These are phyloP conservation scores for Villa cingulata DNA, from an alignment of 2,888 invertebrate genomes.

Conservation along the genomic window DNA sequence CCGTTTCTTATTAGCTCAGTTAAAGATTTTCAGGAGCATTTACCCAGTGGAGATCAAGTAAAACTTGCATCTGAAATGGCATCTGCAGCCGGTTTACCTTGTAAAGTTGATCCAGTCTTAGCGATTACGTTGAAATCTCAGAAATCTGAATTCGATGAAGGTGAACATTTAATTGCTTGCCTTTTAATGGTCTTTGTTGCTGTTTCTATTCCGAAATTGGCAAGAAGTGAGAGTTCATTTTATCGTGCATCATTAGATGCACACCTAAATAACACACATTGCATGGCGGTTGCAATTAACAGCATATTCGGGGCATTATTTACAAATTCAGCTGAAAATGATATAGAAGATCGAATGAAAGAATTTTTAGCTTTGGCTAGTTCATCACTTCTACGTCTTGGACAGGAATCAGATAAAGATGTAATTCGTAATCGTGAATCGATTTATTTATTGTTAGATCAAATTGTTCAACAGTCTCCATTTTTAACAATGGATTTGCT, in stretches of 20 bases:
- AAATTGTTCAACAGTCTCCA: conserved; percentile 96
- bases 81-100: conserved; percentile 84
- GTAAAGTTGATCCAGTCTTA: conserved; percentile 90
- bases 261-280: conserved; percentile 98
- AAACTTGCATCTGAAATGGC: conserved; percentile 95
- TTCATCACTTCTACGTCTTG: conserved; percentile 83
- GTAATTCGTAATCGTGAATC: conserved; percentile 89
- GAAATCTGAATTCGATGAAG: conserved; percentile 75
- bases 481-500: conserved; percentile 97
- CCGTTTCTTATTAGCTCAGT: conserved; percentile 94
- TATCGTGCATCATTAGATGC: conserved; percentile 79
- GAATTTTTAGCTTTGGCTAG: conserved; percentile 89
- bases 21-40: conserved; percentile 83
- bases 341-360: conserved; percentile 95
- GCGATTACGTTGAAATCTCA: conserved; percentile 81
- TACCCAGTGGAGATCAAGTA: conserved; percentile 78
- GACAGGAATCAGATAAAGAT: conserved; percentile 92
- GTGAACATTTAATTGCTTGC: conserved; percentile 87
- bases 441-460: conserved; percentile 88
- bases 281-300: conserved; percentile 92
- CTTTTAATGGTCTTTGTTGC: conserved; percentile 97
- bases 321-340: conserved; percentile 88
- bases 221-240: conserved; percentile 78
- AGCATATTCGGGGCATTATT: conserved; percentile 94
- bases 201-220: conserved; percentile 89